phyloP scores from a whole-genome alignment of 2,888 invertebrate genomes.

The Ormyrus thymus region DNA sequence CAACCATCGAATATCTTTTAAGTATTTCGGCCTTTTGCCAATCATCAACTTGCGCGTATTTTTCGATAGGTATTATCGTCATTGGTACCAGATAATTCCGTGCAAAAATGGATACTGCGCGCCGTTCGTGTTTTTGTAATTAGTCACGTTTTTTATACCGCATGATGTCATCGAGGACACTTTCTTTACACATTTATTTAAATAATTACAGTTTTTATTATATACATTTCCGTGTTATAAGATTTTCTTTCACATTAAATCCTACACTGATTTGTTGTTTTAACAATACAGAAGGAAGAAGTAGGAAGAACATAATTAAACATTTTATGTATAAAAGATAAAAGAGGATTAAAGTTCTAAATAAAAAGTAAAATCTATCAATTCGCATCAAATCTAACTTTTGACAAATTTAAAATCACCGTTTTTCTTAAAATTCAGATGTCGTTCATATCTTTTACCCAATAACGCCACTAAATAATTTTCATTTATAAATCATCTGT shows the following conservation, averaged over 20 bases:
- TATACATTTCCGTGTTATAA: slow-evolving; percentile 33
- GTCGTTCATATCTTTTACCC: no score
- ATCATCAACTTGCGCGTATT: slow-evolving; percentile 26
- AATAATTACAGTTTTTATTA: slow-evolving; percentile 6
- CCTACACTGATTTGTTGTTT: neutral
- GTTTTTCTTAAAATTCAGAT: no score
- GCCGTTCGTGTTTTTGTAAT: slow-evolving; percentile 67
- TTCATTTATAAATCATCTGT: no score
- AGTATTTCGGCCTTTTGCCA: slow-evolving; percentile 19
- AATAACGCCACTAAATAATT: no score
- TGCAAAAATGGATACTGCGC: slow-evolving; percentile 72
- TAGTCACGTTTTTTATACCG: slow-evolving; percentile 66
- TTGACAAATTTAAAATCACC: no score
- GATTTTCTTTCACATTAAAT: neutral
- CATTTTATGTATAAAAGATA: neutral
- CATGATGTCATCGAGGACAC: slow-evolving; percentile 59
- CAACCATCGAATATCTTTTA: neutral
- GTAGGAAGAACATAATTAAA: neutral
- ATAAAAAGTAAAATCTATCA: no score
- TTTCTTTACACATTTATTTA: slow-evolving; percentile 35
- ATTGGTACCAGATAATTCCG: slow-evolving; percentile 67
- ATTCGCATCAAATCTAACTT: no score
- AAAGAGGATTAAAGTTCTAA: neutral
- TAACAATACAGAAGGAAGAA: neutral
- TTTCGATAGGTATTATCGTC: slow-evolving; percentile 60